Conservation (phyloP, 2,888 invertebrate genomes). For the Cephus runcator region DNA sequence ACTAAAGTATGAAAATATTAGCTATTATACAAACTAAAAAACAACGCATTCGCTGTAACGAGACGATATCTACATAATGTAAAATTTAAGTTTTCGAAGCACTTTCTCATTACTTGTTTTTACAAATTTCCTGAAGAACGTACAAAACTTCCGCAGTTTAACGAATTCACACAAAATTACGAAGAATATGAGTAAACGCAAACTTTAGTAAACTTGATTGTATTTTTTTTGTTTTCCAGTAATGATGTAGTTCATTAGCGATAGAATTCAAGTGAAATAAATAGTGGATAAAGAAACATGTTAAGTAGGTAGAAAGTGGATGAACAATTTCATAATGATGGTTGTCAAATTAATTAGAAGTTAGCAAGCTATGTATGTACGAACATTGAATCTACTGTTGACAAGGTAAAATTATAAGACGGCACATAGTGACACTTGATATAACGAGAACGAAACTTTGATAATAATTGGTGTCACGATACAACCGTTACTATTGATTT, state of each 20-base stretch:
- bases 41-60: neutral
- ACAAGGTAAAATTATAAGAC: neutral
- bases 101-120: neutral
- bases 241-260: neutral
- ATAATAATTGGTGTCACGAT: slow-evolving; percentile 25
- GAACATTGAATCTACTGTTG: neutral
- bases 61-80: neutral
- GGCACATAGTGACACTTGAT: neutral
- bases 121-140: neutral
- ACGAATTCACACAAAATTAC: neutral
- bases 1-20: too few relatives aligned
- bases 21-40: too few relatives aligned
- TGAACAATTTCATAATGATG: neutral
- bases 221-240: neutral
- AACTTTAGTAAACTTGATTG: neutral
- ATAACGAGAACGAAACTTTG: slow-evolving; percentile 24
- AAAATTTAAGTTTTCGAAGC: neutral
- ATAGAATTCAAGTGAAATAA: neutral
- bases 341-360: neutral
- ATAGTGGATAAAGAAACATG: too few relatives aligned
- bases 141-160: neutral
- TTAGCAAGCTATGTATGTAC: neutral
- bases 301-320: neutral
- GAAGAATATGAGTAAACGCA: neutral
- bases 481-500: neutral